Evolutionary conservation across 2,888 invertebrate genomes (phyloP).

Genomic region (Tiliacea citrago): DNA sequence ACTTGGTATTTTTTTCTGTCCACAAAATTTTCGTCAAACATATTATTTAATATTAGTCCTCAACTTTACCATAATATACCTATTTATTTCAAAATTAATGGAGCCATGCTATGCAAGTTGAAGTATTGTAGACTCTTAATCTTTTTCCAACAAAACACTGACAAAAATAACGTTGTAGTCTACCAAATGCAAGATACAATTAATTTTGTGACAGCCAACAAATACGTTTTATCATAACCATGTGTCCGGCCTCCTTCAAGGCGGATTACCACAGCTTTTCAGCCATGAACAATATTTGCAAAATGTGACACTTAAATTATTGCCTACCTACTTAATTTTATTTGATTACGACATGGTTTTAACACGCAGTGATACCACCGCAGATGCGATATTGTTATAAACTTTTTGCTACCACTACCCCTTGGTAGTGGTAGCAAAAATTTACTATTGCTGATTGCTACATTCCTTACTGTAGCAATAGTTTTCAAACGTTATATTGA

Average conservation of each 20-base stretch:
- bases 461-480: neutral
- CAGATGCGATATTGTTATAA: neutral
- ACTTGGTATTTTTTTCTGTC: no score
- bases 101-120: no score
- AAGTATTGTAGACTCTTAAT: no score
- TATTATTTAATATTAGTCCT: no score
- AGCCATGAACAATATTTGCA: neutral
- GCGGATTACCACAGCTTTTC: slow-evolving; percentile 25
- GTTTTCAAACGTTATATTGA: no score
- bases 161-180: slow-evolving; percentile 19
- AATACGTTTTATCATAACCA: slow-evolving; percentile 35
- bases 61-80: no score
- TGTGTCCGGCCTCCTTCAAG: slow-evolving; percentile 41
- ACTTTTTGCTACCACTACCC: neutral
- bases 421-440: no score
- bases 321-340: neutral
- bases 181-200: slow-evolving; percentile 27
- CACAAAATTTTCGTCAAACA: no score
- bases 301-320: neutral
- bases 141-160: slow-evolving; percentile 23
- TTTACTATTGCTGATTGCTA: no score
- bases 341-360: neutral
- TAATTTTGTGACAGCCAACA: slow-evolving; percentile 45
- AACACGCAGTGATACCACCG: neutral
- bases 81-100: no score